Evolutionary conservation across 1,140 invertebrate species (phyloP).

Genomic region (Fopius arisanus): DNA sequence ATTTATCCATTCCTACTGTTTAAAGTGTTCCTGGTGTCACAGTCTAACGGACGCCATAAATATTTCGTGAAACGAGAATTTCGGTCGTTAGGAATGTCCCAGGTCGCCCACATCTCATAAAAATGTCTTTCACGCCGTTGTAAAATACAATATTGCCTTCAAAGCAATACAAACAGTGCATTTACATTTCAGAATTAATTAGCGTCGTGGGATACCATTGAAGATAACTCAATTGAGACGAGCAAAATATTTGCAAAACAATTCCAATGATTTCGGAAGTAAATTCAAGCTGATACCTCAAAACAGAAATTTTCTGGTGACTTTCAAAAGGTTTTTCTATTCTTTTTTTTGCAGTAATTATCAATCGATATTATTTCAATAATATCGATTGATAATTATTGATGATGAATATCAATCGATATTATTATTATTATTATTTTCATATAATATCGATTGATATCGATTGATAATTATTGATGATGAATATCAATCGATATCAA

Average conservation of each 20-base stretch:
- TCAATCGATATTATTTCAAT: no score
- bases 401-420: no score
- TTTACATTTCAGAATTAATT: neutral
- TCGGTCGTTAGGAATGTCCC: neutral
- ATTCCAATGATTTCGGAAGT: no score
- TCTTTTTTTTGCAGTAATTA: no score
- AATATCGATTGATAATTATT: no score
- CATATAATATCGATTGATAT: no score
- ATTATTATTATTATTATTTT: no score
- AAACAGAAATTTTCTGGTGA: no score
- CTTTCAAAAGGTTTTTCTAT: no score
- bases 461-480: no score
- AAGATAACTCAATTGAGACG: neutral
- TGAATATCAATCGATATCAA: no score
- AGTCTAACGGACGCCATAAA: neutral
- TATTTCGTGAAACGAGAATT: neutral
- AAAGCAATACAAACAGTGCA: neutral
- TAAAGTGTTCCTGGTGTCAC: neutral
- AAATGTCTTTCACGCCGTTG: neutral
- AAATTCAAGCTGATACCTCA: no score
- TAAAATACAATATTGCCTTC: neutral
- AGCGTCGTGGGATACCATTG: neutral
- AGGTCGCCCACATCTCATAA: neutral
- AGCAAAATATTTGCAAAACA: neutral
- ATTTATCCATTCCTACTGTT: neutral